Evolutionary conservation across 2,888 invertebrate genomes (phyloP).

Genomic region (Drosophila neonasuta): DNA sequence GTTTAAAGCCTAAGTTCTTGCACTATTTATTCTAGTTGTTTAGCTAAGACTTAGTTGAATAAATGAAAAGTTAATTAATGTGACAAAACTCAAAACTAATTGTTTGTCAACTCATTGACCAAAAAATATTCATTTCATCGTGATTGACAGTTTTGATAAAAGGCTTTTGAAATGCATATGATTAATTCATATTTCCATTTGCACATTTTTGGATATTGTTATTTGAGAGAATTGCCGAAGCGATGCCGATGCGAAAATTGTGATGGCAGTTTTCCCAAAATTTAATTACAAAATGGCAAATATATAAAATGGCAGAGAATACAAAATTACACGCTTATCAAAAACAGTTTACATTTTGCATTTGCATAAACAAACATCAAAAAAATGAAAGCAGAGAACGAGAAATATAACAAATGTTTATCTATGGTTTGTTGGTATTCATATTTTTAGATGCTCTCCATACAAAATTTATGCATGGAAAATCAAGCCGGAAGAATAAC

Average conservation of each 20-base stretch:
- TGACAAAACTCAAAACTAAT: not conserved
- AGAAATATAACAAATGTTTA: slow-evolving; percentile 46
- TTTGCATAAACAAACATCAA: slow-evolving; percentile 58
- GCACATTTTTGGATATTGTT: slow-evolving; percentile 2
- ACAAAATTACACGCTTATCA: slow-evolving; percentile 28
- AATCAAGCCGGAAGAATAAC: slow-evolving; percentile 45
- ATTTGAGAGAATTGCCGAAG: slow-evolving; percentile 5
- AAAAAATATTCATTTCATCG: not conserved
- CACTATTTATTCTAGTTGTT: not conserved
- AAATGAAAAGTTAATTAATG: not conserved
- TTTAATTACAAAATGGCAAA: slow-evolving; percentile 21
- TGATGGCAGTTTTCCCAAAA: slow-evolving; percentile 6
- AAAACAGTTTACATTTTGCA: slow-evolving; percentile 36
- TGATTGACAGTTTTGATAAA: slow-evolving; percentile 8
- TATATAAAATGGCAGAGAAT: slow-evolving; percentile 9
- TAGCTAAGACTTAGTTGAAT: not conserved
- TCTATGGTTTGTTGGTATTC: slow-evolving; percentile 21
- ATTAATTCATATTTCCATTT: slow-evolving; percentile 10
- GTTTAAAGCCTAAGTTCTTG: not conserved
- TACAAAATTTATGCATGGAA: slow-evolving; percentile 30
- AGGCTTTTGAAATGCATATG: not conserved
- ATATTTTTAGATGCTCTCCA: slow-evolving; percentile 22
- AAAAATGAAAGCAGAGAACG: slow-evolving; percentile 2
- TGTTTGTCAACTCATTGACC: not conserved
- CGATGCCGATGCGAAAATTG: slow-evolving; percentile 3